These are phyloP conservation scores for Cosmopolites sordidus DNA, from an alignment of 2,888 invertebrate genomes.

Conservation along the genomic window DNA sequence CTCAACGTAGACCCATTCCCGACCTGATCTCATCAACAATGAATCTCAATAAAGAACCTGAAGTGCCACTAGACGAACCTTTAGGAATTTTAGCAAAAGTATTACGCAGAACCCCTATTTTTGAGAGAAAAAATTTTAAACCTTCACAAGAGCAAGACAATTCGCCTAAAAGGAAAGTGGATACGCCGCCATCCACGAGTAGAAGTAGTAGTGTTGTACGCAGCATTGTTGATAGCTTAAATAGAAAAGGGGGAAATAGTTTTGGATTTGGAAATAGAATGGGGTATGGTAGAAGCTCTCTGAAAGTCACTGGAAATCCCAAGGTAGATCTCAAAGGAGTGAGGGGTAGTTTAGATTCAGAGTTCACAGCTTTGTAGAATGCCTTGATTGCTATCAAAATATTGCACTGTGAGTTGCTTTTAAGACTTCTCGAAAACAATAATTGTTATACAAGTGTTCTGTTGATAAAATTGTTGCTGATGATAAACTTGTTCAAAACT, in stretches of 20 bases:
- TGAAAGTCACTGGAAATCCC: conserved; percentile 41
- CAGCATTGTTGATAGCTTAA: conserved; percentile 46
- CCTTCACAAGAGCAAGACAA: conserved; percentile 1
- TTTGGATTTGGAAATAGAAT: conserved; percentile 37
- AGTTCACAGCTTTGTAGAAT: conserved; percentile 31
- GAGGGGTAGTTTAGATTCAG: conserved; percentile 29
- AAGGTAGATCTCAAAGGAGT: conserved; percentile 33
- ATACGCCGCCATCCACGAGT: conserved; percentile 6
- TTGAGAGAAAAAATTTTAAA: conserved; percentile 20
- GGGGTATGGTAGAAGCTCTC: conserved; percentile 43
- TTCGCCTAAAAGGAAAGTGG: not conserved
- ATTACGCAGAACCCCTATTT: conserved; percentile 23
- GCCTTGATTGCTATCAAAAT: not conserved
- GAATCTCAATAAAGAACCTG: not conserved
- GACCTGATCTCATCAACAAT: conserved; percentile 38
- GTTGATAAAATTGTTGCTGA: too few relatives aligned
- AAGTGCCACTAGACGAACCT: conserved; percentile 3
- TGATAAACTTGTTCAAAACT: too few relatives aligned
- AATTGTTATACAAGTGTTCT: too few relatives aligned
- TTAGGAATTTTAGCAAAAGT: conserved; percentile 26
- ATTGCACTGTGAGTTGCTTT: too few relatives aligned
- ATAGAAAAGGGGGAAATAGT: conserved; percentile 36
- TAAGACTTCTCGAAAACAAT: too few relatives aligned
- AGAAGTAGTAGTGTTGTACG: conserved; percentile 38
- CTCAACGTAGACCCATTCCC: conserved; percentile 26